A percentile compares a stretch with the other conserved stretches of the same genome.
phyloP scores from a whole-genome alignment of 2,888 invertebrate genomes.

The Microctonus aethiopoides region DNA sequence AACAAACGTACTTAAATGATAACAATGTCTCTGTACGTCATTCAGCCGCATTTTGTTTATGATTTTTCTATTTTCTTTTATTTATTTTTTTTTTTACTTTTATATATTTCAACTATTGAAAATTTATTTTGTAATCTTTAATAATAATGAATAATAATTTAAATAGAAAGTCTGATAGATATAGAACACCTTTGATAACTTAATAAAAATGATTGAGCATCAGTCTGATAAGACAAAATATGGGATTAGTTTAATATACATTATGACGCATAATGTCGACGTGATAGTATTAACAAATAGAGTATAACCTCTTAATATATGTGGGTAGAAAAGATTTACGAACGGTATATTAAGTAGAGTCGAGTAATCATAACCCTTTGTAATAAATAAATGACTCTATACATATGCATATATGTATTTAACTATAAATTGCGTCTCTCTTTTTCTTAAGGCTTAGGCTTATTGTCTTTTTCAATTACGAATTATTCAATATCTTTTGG shows the following conservation, averaged over 20 bases:
- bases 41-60: constrained; percentile 48
- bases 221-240: background rate
- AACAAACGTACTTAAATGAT: constrained; percentile 77
- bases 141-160: too few species aligned
- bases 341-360: constrained; percentile 20
- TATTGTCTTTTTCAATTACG: constrained; percentile 22
- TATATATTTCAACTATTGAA: background rate
- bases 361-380: constrained; percentile 13
- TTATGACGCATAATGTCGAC: constrained; percentile 12
- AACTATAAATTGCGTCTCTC: background rate
- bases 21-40: constrained; percentile 59
- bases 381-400: background rate
- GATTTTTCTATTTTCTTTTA: background rate
- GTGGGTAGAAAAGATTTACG: constrained; percentile 29
- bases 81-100: too few species aligned
- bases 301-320: background rate
- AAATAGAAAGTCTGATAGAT: too few species aligned
- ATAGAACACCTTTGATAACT: background rate
- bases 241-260: background rate
- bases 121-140: background rate
- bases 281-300: constrained; percentile 18
- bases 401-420: background rate
- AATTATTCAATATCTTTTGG: constrained; percentile 27
- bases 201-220: background rate
- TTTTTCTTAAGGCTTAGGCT: background rate